Evolutionary conservation across 1,140 invertebrate genomes (phyloP), one percentile per base, ranked within the genome.

Genomic region (Drosophila insularis): DNA sequence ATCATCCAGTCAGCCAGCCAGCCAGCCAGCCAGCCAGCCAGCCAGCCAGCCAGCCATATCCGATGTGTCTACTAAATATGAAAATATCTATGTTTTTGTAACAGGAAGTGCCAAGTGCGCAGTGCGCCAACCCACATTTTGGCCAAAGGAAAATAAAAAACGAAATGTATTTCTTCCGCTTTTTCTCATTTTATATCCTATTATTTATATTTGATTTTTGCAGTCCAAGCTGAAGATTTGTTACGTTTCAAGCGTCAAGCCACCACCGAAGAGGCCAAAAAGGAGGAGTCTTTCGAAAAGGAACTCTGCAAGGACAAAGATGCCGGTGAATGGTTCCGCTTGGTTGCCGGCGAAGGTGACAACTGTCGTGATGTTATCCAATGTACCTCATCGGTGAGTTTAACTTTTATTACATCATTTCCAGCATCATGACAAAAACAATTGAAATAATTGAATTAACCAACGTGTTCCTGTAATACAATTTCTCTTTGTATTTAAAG

Each of bases 351-450:
- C 74, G 97, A 97, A 90, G 97, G 97, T 89, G 97, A 98, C 93
- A 97, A 97, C 90, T 98, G 97, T 92, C 95, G 97, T 91, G 97
- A 98, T 93, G 97, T 98, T 78, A 98, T 98, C 89, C 97, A 98
- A 92, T 98, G 97, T 93, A 98, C 97, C 70, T 97, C 97, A 87
- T 98, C 97, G 87, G 96, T 96, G 91, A 94, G 94, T 94, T 71
- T 32, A n/a, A 32, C 10, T 13, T 27, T 27, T 27, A 27, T 6
- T 5, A 27, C 0, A 6, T 21, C 21, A 21, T 2, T 6, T 27
- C 27, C 27, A 6, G 0, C 27, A 1, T 2, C 27, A 35, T 43
- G 19, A 17, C 8, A 7, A 46, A 53, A 1, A 14, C 50, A 35
- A 14, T 92, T 63, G 91, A 96, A 95, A 17, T 14, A 70, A 70